Base-by-base conservation (phyloP, 1,140 invertebrate species). In the Hyphantria cunea region DNA sequence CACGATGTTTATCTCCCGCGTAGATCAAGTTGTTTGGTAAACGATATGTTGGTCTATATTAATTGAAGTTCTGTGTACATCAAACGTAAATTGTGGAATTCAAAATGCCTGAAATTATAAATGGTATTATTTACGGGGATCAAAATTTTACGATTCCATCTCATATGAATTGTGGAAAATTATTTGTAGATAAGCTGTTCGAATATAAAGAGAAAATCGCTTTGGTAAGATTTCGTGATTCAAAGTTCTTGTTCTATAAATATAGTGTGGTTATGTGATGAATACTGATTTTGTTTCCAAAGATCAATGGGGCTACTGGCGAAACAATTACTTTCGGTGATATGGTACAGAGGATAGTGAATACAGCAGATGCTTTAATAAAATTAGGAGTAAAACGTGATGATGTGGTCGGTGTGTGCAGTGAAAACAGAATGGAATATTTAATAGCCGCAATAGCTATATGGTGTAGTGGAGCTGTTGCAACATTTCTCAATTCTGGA, bases 341-440 rank as follows among this genome's bases (percentile, higher is more conserved):
- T 34, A 47, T 85, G 51, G 74, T 70, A 0, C 80, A 78, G 53
- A 50, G 69, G 44, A 59, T 79, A 8, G 68, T 82, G 7, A 81
- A 82, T 48, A 64, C 73, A n/a, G 71, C 82, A 14, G 51, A 63
- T 0, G 74, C 72, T 6, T 53, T 86, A 8, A 62, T 45, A 9
- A 41, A 67, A 10, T 55, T 76, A 7, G 86, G 86, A 7, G 47
- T 92, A 5, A 74, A 81, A 59, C 39, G 58, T 14, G 84, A 84
- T 9, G 92, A 93, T 61, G 78, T 80, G 37, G 74, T 93, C 14
- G 80, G 72, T 0, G 82, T 93, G 53, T 86, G 71, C 13, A 88
- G 86, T 66, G 92, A 93, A 58, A 93, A 92, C 66, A 80, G 84
- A 67, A 73, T 84, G 6, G 87, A 92, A 74, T 92, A 73, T 49